Evolutionary conservation across 2,113 vertebrate species (phyloP), one percentile per base, ranked within the genome.

Genomic region (Rhinichthys klamathensis): DNA sequence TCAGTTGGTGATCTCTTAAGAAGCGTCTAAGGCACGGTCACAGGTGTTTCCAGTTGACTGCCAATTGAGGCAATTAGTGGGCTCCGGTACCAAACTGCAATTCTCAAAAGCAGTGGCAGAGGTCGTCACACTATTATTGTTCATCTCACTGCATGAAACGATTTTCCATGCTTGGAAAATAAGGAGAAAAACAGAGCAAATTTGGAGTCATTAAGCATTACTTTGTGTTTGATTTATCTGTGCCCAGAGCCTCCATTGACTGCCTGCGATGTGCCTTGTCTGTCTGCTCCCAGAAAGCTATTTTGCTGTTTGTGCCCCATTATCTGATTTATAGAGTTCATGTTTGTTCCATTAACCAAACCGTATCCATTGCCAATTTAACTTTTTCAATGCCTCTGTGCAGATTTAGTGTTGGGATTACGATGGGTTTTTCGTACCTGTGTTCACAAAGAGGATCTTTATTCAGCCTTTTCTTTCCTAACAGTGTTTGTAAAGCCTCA

Each of bases 401-500:
- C 87, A 90, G 91, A 91, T 90, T 86, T 89, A 92, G 87, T 85
- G 35, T 80, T 58, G n/a, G 89, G 89, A 87, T 92, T 88, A 89
- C 35, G 79, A 82, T 74, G 32, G 76, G 88, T 89, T 78, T 90
- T 77, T 76, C 83, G 84, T 84, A 86, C 89, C 46, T 21, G 27
- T 25, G 6, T 61, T 65, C 27, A 41, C 35, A 82, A 81, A 30
- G 61, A 54, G 16, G 60, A 21, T 73, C n/a, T 80, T 88, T 82
- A 41, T 84, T 81, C 41, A 25, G 58, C n/a, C 11, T 46, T 16
- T 51, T n/a, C 67, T 38, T 30, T 21, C 69, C 49, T 38, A 76
- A 30, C 54, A 18, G 76, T 63, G 56, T 54, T 72, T 6, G n/a
- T 46, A 61, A 72, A 80, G 30, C 30, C 16, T 32, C 32, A 83